Base-by-base conservation (phyloP, 2,888 invertebrate species). In the Subacronicta megacephala region DNA sequence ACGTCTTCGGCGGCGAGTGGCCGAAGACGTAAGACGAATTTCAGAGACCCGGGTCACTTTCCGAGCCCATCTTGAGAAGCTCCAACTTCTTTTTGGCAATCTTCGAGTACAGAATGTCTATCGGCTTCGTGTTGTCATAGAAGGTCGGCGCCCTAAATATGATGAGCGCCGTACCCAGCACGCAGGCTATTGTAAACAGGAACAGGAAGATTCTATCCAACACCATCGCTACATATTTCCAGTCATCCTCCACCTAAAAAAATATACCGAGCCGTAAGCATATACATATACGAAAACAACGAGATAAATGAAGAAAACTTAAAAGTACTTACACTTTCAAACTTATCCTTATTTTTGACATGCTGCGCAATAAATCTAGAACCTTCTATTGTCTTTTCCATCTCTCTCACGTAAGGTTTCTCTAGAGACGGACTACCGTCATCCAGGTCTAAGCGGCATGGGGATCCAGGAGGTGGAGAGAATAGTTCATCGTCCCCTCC, bases 191-290 rank as follows among this genome's bases (percentile, higher is more conserved):
- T 86, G 99, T 97, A 95, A 99, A 99, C 82, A 98, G 96, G 96
- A 98, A 98, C 78, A 99, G 96, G 95, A 99, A 99, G 82, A 99
- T 96, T 82, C 99, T 96, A 94, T 99, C 99, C 89, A 99, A 95
- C 70, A 99, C 99, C 98, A 99, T 98, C 54, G 96, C 96, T 59
- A 99, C 98, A 95, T 98, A 99, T 90, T 99, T 99, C 99, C 99
- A 99, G 94, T 99, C 99, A 93, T 99, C 98, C 90, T 97, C 98
- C 82, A 98, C 98, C 98, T 98, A 92, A 2, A 90, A 84, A 35
- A 1, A 54, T n/a, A 59, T 12, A 33, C 18, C 13, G 7, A 71
- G 40, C 4, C n/a, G n/a, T n/a, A n/a, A n/a, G n/a, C n/a, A n/a
- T n/a, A 47, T 0, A 64, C 12, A 9, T 23, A 17, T 17, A 10